Conservation (phyloP, 37 sponge, comb jelly and placozoan species). For the Tethya wilhelma region DNA sequence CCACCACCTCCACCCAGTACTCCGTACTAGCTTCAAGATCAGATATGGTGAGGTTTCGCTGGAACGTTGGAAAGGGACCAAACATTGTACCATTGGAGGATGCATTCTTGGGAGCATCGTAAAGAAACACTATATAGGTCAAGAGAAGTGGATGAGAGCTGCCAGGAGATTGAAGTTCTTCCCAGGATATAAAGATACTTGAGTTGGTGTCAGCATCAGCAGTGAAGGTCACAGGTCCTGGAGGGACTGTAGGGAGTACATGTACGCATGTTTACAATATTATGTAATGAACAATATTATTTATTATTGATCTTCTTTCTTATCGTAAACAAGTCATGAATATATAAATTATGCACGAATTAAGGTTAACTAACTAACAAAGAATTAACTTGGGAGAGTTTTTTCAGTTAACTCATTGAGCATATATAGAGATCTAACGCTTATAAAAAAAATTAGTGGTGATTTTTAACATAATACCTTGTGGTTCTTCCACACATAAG, state of each 20-base stretch:
- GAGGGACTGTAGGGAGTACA: too few species aligned
- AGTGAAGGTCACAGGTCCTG: constrained; percentile 10
- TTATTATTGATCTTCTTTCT: too few species aligned
- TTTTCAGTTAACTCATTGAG: too few species aligned
- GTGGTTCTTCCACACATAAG: not conserved
- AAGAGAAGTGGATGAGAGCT: constrained; percentile 18
- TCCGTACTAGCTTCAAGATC: not conserved
- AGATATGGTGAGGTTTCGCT: not conserved
- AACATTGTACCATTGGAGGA: not conserved
- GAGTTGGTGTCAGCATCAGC: constrained; percentile 21
- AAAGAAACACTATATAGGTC: not conserved
- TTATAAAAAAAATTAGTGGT: not conserved
- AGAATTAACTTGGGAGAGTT: not conserved
- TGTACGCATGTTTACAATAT: too few species aligned
- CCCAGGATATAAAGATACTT: constrained; percentile 19
- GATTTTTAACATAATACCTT: not conserved
- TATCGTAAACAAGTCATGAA: too few species aligned
- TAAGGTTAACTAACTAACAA: not conserved
- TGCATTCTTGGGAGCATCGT: not conserved
- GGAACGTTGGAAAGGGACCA: not conserved
- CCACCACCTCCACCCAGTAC: constrained; percentile 8
- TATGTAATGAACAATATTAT: too few species aligned
- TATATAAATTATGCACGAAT: too few species aligned
- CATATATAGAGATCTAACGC: too few species aligned
- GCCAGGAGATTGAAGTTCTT: not conserved